These are phyloP conservation scores for Aldrovandia affinis DNA, from an alignment of 2,797 vertebrate genomes.

Conservation along the genomic window DNA sequence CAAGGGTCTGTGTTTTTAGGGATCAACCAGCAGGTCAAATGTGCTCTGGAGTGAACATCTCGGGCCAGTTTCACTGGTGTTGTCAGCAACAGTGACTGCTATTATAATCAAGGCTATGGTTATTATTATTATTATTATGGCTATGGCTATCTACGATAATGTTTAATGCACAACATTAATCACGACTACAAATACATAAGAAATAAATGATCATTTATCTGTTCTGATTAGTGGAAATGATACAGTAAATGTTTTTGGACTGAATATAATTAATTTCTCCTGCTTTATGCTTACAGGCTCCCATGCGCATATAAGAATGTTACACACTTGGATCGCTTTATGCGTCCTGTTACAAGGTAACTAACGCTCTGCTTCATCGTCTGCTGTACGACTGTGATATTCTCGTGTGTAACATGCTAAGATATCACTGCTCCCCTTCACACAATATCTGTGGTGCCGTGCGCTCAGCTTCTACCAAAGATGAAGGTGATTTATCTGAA, in stretches of 20 bases:
- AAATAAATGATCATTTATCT: not conserved
- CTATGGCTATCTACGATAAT: too few species aligned
- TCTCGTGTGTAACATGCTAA: too few species aligned
- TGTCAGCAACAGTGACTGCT: not conserved
- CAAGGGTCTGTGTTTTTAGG: not conserved
- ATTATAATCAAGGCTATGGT: not conserved
- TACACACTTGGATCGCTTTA: constrained; percentile 61
- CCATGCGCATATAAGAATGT: constrained; percentile 62
- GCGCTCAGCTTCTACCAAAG: too few species aligned
- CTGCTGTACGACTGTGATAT: not conserved
- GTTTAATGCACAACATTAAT: too few species aligned
- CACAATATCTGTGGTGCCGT: too few species aligned
- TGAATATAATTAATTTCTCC: constrained; percentile 8
- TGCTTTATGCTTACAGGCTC: constrained; percentile 26
- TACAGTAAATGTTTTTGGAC: not conserved
- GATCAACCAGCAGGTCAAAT: not conserved
- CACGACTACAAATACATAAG: too few species aligned
- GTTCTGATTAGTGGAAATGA: not conserved
- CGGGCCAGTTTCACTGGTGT: not conserved
- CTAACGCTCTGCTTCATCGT: not conserved
- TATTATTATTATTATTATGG: not conserved
- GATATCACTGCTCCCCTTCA: too few species aligned
- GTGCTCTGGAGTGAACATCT: not conserved
- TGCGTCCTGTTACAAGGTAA: constrained; percentile 75
- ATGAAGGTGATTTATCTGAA: too few species aligned